phyloP scores from a whole-genome alignment of 1,140 invertebrate genomes.

The Caenorhabditis briggsae region DNA sequence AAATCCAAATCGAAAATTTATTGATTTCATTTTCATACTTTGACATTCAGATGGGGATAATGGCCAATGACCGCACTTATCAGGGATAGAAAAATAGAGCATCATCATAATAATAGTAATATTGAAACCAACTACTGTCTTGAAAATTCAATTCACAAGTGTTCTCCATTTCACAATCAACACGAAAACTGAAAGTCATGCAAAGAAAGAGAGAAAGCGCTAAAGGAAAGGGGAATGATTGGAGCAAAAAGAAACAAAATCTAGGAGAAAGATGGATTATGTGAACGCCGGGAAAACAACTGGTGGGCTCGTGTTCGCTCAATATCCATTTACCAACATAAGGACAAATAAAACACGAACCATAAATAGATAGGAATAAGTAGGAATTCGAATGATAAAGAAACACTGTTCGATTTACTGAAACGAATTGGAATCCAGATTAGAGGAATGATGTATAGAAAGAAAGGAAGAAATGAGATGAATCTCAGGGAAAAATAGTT shows the following conservation, averaged over 20 bases:
- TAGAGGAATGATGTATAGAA: not conserved
- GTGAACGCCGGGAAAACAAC: not conserved
- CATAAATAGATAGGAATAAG: not conserved
- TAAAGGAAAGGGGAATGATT: not conserved
- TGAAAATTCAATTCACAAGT: constrained; percentile 25
- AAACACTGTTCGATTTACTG: constrained; percentile 3
- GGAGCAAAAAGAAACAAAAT: not conserved
- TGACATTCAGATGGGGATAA: not conserved
- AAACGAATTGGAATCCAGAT: not conserved
- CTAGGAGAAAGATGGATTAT: not conserved
- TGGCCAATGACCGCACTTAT: not conserved
- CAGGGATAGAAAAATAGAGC: not conserved
- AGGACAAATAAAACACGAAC: constrained; percentile 18
- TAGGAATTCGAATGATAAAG: no score
- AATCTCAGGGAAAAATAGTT: not conserved
- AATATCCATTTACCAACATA: not conserved
- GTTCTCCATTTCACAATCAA: constrained; percentile 22
- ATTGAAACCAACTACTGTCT: not conserved
- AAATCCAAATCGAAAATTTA: not conserved
- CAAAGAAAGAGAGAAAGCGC: not conserved
- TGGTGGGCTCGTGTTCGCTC: no score
- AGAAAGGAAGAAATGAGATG: not conserved
- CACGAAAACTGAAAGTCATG: constrained; percentile 1
- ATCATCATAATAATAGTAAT: not conserved
- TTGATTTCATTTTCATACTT: no score